These are phyloP conservation scores for Fragum whitleyi DNA, from an alignment of 2,888 invertebrate species.

Conservation along the genomic window DNA sequence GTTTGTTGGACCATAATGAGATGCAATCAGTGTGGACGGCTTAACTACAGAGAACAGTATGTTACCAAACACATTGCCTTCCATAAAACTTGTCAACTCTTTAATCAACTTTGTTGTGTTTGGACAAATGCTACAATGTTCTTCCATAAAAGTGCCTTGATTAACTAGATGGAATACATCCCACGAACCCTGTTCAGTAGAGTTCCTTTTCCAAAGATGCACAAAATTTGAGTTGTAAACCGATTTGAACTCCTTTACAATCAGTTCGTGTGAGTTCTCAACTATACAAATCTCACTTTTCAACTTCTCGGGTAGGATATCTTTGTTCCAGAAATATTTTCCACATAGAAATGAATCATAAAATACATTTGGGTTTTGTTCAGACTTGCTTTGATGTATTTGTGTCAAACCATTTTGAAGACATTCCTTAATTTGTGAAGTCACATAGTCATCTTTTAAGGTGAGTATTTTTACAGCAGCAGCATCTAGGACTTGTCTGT, in stretches of 20 bases:
- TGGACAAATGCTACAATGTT: conserved; percentile 76
- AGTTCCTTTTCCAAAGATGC: conserved; percentile 76
- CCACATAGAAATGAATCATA: conserved; percentile 28
- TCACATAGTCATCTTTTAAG: neutral
- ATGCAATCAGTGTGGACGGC: conserved; percentile 77
- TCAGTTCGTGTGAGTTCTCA: conserved; percentile 46
- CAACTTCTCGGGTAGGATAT: neutral
- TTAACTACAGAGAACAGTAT: conserved; percentile 82
- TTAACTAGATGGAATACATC: conserved; percentile 79
- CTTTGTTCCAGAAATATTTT: conserved; percentile 6
- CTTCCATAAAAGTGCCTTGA: conserved; percentile 75
- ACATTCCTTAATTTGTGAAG: neutral
- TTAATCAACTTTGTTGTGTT: conserved; percentile 72
- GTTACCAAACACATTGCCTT: conserved; percentile 81
- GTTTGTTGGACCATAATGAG: conserved; percentile 83
- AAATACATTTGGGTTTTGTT: conserved; percentile 67
- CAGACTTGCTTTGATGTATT: neutral
- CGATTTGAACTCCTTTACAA: conserved; percentile 63
- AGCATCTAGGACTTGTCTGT: conserved; percentile 24
- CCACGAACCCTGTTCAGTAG: conserved; percentile 78
- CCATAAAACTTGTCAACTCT: conserved; percentile 74
- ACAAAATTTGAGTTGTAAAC: conserved; percentile 26
- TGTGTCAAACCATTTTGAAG: neutral
- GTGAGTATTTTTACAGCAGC: neutral
- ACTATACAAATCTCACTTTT: neutral